These are phyloP conservation scores for Hypotaenidia philippensis DNA, from an alignment of 2,797 vertebrate species.

Conservation along the genomic window DNA sequence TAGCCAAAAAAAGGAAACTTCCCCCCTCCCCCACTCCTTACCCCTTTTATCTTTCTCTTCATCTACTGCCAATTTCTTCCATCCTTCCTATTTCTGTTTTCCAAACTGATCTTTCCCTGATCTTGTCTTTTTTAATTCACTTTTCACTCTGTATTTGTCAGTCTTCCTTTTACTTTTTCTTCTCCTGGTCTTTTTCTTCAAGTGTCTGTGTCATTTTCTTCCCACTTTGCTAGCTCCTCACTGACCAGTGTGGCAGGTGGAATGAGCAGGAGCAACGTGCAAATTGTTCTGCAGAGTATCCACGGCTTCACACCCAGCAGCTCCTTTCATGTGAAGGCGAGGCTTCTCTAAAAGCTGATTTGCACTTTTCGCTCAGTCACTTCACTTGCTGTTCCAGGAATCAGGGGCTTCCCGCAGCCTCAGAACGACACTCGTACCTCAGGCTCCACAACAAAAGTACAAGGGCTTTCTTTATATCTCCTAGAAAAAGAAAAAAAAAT, in stretches of 20 bases:
- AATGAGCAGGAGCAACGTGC: not conserved
- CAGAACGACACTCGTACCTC: not conserved
- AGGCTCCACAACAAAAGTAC: not conserved
- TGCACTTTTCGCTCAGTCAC: not conserved
- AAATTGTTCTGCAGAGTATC: slow-evolving; percentile 28
- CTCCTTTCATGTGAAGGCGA: not conserved
- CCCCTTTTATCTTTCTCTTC: not conserved
- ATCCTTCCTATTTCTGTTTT: not conserved
- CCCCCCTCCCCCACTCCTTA: not conserved
- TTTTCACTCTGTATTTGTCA: slow-evolving; percentile 35
- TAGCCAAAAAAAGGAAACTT: not conserved
- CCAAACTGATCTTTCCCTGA: not conserved
- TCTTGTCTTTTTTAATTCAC: slow-evolving; percentile 43
- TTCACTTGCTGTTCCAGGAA: not conserved
- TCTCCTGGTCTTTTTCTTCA: not conserved
- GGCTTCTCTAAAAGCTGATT: not conserved
- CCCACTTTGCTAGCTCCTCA: slow-evolving; percentile 24
- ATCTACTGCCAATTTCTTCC: not conserved
- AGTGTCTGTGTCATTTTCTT: slow-evolving; percentile 31
- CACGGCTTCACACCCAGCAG: not conserved
- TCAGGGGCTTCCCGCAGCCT: not conserved
- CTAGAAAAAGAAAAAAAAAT: not conserved
- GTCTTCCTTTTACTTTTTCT: not conserved
- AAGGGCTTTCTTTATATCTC: not conserved
- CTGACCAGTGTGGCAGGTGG: not conserved